phyloP scores from a whole-genome alignment of 2,797 vertebrate species.

The Ara ararauna region DNA sequence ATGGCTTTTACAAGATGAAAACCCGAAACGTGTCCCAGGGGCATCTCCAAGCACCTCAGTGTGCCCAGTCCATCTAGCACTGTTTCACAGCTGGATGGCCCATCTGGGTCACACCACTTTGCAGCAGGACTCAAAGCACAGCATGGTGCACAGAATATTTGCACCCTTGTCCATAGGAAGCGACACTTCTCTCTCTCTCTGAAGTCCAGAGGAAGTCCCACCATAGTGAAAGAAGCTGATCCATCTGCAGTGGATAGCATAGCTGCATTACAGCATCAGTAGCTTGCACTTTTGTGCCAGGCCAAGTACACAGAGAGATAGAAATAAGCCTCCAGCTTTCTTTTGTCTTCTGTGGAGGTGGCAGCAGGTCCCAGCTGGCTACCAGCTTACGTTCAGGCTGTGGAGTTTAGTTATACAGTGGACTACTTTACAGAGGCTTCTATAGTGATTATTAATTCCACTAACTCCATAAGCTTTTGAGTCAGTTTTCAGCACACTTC shows the following conservation, averaged over 20 bases:
- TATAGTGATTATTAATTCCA: neutral
- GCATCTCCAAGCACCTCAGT: neutral
- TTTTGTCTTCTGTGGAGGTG: neutral
- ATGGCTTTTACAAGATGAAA: neutral
- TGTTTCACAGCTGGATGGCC: neutral
- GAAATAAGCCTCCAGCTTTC: neutral
- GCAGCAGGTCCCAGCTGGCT: neutral
- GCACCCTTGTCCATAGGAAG: neutral
- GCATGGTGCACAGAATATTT: neutral
- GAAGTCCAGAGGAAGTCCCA: neutral
- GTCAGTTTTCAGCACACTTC: neutral
- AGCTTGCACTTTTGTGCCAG: neutral
- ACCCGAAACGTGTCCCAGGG: neutral
- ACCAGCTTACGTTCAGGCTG: neutral
- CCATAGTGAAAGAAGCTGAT: neutral
- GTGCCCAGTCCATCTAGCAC: fast-evolving
- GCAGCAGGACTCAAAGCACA: neutral
- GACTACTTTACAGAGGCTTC: neutral
- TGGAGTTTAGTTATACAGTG: neutral
- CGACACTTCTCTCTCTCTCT: neutral
- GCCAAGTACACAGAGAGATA: neutral
- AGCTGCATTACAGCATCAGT: neutral
- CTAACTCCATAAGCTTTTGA: neutral
- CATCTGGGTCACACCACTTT: neutral
- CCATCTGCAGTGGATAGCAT: neutral